Evolutionary conservation across 2,888 invertebrate genomes (phyloP), one percentile per base, ranked within the genome.

Genomic region (Caenorhabditis wallacei): DNA sequence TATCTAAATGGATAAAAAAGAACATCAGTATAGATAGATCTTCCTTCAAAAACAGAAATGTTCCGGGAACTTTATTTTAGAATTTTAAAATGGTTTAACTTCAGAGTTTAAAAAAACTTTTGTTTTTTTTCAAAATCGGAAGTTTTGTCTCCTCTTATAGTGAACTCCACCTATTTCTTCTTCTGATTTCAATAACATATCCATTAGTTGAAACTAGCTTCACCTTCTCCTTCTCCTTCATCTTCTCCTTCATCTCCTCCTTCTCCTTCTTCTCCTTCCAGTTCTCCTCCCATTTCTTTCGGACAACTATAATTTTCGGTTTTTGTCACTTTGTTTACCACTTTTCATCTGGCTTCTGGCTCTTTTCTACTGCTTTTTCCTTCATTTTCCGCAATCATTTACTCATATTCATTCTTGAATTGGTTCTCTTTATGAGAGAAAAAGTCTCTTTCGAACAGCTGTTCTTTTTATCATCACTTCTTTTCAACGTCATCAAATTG

Each of bases 251-350:
- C 46, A 18, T 48, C 48, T 64, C 20, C 61, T 61, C 18, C 53
- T 20, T 59, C 20, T 48, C 26, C 37, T 30, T 30, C 51, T 30
- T n/a, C 40, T 43, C 30, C 30, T 30, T 30, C 30, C 30, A 30
- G 30, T 30, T 30, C 64, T 24, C 30, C 57, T 51, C 30, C 61
- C 18, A 11, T 74, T 64, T 18, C 26, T 48, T 48, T 64, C 48
- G 18, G 35, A 48, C 64, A 48, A 64, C 64, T 64, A 64, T 64
- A 64, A 64, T 64, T 64, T 64, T 35, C 51, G 46, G n/a, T 63
- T 64, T 40, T 64, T 64, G 46, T 57, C 76, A 56, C 48, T 76
- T 59, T 76, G 54, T 76, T 64, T 76, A 57, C 56, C 68, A 30
- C 76, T 37, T 1, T 13, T 37, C 53, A 40, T 56, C 20, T 53